Evolutionary conservation across 2,797 vertebrate genomes (phyloP).

Genomic region (Falco peregrinus): DNA sequence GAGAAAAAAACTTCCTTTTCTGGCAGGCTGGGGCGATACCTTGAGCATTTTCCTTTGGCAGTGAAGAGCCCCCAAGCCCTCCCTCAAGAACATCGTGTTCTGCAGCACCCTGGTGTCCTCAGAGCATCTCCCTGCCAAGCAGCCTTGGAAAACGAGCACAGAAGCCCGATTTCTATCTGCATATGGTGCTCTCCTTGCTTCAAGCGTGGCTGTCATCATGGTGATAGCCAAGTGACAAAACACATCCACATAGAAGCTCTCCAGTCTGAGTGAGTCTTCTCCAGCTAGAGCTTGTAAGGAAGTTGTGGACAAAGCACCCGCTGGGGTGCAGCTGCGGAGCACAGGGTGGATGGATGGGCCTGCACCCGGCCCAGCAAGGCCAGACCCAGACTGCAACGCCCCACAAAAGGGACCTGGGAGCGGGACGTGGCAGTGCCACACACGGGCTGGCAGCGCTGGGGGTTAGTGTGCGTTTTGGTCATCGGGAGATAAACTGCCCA

Average conservation of each 20-base stretch:
- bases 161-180: background rate
- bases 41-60: background rate
- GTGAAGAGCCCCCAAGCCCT: background rate
- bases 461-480: too few relatives aligned
- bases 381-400: background rate
- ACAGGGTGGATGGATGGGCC: rapidly evolving
- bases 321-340: rapidly evolving
- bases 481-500: too few relatives aligned
- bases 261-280: too few relatives aligned
- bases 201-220: background rate
- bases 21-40: background rate
- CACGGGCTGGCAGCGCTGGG: rapidly evolving
- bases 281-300: background rate
- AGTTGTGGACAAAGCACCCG: rapidly evolving
- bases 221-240: background rate
- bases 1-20: background rate
- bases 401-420: rapidly evolving
- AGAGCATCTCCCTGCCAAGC: background rate
- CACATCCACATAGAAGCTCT: background rate
- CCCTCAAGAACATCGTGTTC: background rate
- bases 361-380: rapidly evolving
- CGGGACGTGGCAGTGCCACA: rapidly evolving
- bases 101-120: background rate
- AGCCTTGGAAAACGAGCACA: background rate
- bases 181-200: background rate